phyloP scores from a whole-genome alignment of 2,797 vertebrate genomes.

The Urophycis tenuis region DNA sequence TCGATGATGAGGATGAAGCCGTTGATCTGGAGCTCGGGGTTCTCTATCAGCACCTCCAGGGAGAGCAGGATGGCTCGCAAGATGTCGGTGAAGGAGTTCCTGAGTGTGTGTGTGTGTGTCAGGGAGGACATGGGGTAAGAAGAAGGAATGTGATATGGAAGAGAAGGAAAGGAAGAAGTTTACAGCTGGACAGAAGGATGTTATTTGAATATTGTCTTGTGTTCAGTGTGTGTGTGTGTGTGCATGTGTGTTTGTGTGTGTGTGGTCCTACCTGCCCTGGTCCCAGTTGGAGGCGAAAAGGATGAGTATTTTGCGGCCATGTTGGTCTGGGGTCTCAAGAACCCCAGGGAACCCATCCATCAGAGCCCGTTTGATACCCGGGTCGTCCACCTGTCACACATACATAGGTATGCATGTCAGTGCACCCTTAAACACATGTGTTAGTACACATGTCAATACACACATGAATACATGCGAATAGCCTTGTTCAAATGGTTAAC shows the following conservation, averaged over 20 bases:
- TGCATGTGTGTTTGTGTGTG: constrained; percentile 10
- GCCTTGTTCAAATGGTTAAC: too few relatives aligned
- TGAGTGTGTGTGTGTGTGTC: constrained; percentile 41
- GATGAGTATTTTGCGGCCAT: constrained; percentile 94
- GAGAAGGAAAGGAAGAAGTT: not conserved
- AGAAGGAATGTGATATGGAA: not conserved
- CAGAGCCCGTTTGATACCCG: constrained; percentile 91
- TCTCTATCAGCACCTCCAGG: constrained; percentile 95
- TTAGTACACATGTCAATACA: not conserved
- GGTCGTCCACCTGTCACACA: constrained; percentile 71
- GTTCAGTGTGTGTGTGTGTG: not conserved
- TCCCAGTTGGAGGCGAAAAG: constrained; percentile 99
- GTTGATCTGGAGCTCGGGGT: constrained; percentile 94
- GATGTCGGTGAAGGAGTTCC: constrained; percentile 97
- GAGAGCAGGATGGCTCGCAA: constrained; percentile 93
- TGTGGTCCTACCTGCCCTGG: constrained; percentile 85
- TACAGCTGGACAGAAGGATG: not conserved
- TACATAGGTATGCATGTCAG: constrained; percentile 3
- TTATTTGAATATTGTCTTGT: not conserved
- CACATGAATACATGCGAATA: not conserved
- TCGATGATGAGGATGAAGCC: constrained; percentile 98
- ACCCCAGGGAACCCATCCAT: constrained; percentile 98
- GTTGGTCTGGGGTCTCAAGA: constrained; percentile 89
- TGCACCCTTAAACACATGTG: not conserved
- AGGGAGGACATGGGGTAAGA: not conserved